Base-by-base conservation (phyloP, 2,888 invertebrate genomes). In the Harpalus rufipes region DNA sequence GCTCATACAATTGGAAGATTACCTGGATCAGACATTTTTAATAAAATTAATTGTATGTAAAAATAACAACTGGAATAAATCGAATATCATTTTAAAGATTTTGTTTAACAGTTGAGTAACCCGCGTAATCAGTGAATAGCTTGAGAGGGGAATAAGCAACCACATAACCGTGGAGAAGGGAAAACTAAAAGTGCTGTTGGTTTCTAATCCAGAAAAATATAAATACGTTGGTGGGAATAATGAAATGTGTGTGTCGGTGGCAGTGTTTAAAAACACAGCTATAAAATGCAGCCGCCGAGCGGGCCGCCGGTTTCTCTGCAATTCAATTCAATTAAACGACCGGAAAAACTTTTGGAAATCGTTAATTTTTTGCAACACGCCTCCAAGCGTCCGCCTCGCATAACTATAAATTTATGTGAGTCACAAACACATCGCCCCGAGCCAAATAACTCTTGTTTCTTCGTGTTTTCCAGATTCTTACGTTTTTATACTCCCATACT, bases 311-410 rank as follows among this genome's bases (percentile, higher is more conserved):
- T 90, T 89, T 88, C 85, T 44, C 56, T 87, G 90, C 89, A 88
- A 89, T 90, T 90, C 90, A 88, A 89, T 90, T 89, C 90, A 90
- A 90, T 90, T 90, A 90, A 90, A 90, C 90, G 90, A 89, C 89
- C 89, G 90, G 90, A 90, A 90, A 90, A 90, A 90, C 89, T 89
- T 89, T 87, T 87, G 88, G 84, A 86, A 89, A 90, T 90, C 90
- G 90, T 90, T 90, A 90, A 90, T 90, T 90, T 90, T 90, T 90
- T 90, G 85, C 86, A 85, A 85, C 85, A 85, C 85, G 80, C 85
- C 85, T 85, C 80, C 80, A 51, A 85, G 68, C 85, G 80, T 32
- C 85, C 85, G 68, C 80, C 68, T 58, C 68, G 72, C 72, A 78
- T 84, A 84, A 85, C 85, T 85, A 85, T 85, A 85, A 85, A 85